phyloP scores from a whole-genome alignment of 2,888 invertebrate species.

The Globia sparganii region DNA sequence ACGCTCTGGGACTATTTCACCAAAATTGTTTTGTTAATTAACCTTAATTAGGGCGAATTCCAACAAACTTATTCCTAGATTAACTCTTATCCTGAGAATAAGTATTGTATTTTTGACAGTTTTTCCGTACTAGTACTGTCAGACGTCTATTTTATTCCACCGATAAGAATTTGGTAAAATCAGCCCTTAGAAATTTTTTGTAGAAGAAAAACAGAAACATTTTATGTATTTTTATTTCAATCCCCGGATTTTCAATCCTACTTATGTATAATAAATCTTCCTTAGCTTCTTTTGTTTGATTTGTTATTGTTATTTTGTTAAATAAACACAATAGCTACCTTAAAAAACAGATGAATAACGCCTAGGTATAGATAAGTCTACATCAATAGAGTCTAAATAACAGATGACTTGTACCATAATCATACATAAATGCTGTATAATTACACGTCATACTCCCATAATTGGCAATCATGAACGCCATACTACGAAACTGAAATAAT shows the following conservation, averaged over 20 bases:
- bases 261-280: background rate
- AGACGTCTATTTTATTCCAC: too few relatives aligned
- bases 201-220: background rate
- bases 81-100: too few relatives aligned
- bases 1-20: background rate
- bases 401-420: background rate
- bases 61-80: too few relatives aligned
- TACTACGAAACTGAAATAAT: constrained; percentile 6
- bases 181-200: background rate
- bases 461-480: too few relatives aligned
- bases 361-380: background rate
- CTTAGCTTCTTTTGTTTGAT: background rate
- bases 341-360: background rate
- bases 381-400: background rate
- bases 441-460: background rate
- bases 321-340: background rate
- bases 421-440: background rate
- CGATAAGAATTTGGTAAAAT: too few relatives aligned
- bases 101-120: too few relatives aligned
- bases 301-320: background rate
- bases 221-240: too few relatives aligned
- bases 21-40: background rate
- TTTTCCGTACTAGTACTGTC: too few relatives aligned
- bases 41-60: background rate
- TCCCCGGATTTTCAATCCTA: background rate